Percentiles rank a stretch among this genome's conserved stretches.
Conservation (phyloP, 1,140 invertebrate species). For the Adelges cooleyi region DNA sequence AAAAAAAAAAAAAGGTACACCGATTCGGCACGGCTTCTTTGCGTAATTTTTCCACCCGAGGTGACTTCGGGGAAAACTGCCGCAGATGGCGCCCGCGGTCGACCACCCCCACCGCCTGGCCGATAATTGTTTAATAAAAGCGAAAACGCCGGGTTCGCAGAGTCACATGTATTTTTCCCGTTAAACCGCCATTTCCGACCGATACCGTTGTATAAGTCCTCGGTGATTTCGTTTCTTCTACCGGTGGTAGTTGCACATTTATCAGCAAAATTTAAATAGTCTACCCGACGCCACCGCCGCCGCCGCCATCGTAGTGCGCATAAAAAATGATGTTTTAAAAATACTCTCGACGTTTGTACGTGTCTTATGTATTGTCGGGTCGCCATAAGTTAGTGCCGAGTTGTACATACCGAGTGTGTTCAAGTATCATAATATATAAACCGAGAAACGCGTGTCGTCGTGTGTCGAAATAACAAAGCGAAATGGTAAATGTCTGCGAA, state of each 20-base stretch:
- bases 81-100: background rate
- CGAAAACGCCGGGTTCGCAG: background rate
- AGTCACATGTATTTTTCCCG: background rate
- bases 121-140: conserved; percentile 1
- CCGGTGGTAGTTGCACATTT: background rate
- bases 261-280: background rate
- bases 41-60: background rate
- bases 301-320: no score
- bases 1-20: no score
- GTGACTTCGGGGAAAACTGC: background rate
- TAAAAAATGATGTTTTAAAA: no score
- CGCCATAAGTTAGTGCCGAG: no score
- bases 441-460: no score
- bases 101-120: background rate
- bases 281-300: background rate
- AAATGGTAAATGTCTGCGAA: no score
- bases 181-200: background rate
- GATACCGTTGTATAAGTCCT: background rate
- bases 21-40: conserved; percentile 1
- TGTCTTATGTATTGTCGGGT: no score
- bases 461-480: no score
- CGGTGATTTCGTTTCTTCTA: background rate
- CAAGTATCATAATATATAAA: no score
- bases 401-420: no score
- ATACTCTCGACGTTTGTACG: no score